Base-by-base conservation (phyloP, 2,113 vertebrate genomes). In the Clarias batrachus region DNA sequence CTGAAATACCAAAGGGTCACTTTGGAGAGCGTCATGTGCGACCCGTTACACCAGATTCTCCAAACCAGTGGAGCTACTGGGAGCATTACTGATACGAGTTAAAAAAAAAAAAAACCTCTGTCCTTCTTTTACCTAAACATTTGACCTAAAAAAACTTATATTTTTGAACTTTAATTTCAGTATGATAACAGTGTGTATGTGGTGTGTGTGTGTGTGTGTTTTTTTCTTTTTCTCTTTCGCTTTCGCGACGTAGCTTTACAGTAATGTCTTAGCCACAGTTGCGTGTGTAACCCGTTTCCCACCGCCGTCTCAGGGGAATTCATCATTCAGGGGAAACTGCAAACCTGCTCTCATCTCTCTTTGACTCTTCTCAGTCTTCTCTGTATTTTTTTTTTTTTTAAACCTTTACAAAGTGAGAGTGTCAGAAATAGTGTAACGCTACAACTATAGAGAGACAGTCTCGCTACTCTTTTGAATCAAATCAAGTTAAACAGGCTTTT, bases 291-390 rank as follows among this genome's bases (percentile, higher is more conserved):
- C 74, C 85, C 48, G 13, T 79, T 79, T 79, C 27, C 54, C n/a
- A 23, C 57, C 9, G 8, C 19, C 17, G 19, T 19, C n/a, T 86
- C 82, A 91, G 93, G 93, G 89, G 92, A 92, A 90, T 92, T 81
- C 41, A 91, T 89, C 87, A 92, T 92, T 93, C 92, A 92, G 91
- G 90, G 92, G 92, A 94, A 94, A 92, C 57, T 84, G 78, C 56
- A 23, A 60, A 80, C 56, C 57, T 80, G 56, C 17, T 37, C 57
- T 88, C 78, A 57, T 63, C 60, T 80, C 21, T 33, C 41, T 17
- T 8, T 65, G 6, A 60, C 54, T 73, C 82, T 37, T 52, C 1
- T 73, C 70, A 73, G n/a, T n/a, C n/a, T 73, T 23, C 48, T 48
- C 70, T 23, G 70, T 33, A 33, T 23, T 33, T 4, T 19, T 1